phyloP scores from a whole-genome alignment of 2,113 vertebrate species.

The Cephalopholis sonnerati region DNA sequence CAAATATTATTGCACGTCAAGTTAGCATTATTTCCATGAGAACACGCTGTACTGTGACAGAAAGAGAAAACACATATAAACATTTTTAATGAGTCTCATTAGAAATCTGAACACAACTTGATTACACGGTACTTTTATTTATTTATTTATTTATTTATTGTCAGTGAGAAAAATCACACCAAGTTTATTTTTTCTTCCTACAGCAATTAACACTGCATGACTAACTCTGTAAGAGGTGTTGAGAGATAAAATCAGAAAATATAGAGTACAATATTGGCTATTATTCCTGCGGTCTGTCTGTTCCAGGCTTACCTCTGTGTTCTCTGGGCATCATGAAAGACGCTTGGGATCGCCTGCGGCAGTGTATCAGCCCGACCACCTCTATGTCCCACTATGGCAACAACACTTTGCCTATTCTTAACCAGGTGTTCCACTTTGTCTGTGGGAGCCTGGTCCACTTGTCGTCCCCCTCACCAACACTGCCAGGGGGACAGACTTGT shows the following conservation, averaged over 20 bases:
- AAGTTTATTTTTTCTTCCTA: not conserved
- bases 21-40: not conserved
- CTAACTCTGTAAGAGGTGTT: not conserved
- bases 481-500: constrained; percentile 68
- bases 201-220: not conserved
- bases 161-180: not conserved
- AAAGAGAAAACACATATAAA: not conserved
- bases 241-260: not conserved
- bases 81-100: not conserved
- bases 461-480: constrained; percentile 35
- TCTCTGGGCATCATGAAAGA: constrained; percentile 88
- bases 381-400: constrained; percentile 57
- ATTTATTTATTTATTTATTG: not conserved
- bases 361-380: constrained; percentile 84
- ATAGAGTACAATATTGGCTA: not conserved
- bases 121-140: not conserved
- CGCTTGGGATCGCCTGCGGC: constrained; percentile 86
- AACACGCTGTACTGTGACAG: not conserved
- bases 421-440: constrained; percentile 85
- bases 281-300: not conserved
- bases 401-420: constrained; percentile 79
- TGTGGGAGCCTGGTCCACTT: constrained; percentile 78
- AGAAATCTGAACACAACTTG: not conserved
- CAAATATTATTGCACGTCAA: not conserved
- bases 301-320: constrained; percentile 83